Evolutionary conservation across 2,888 invertebrate genomes (phyloP).

Genomic region (Drosophila cognata): DNA sequence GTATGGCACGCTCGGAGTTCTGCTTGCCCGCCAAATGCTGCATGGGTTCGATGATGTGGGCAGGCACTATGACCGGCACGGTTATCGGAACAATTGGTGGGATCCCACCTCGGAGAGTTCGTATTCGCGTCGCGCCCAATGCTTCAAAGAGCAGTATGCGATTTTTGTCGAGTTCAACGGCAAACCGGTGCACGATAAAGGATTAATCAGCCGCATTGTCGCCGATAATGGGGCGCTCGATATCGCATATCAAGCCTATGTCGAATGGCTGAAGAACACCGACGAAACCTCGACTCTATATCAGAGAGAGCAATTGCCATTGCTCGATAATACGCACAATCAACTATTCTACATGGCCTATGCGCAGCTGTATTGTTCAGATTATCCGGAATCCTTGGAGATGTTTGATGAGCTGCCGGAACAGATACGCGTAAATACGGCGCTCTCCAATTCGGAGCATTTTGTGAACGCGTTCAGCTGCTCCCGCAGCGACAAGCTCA

Average conservation of each 20-base stretch:
- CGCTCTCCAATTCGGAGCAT: slow-evolving; percentile 77
- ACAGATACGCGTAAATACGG: slow-evolving; percentile 75
- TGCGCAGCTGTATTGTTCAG: slow-evolving; percentile 82
- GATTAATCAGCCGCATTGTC: slow-evolving; percentile 64
- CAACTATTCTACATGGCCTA: slow-evolving; percentile 82
- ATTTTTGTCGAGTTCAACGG: slow-evolving; percentile 68
- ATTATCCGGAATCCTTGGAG: slow-evolving; percentile 70
- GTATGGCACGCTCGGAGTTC: slow-evolving; percentile 78
- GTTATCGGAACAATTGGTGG: slow-evolving; percentile 81
- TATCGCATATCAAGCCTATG: slow-evolving; percentile 82
- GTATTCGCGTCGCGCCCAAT: slow-evolving; percentile 71
- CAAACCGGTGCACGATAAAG: slow-evolving; percentile 63
- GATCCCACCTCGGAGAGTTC: slow-evolving; percentile 67
- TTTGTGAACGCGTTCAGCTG: slow-evolving; percentile 77
- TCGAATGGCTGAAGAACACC: slow-evolving; percentile 78
- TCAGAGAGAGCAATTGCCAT: slow-evolving; percentile 72
- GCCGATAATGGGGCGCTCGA: slow-evolving; percentile 81
- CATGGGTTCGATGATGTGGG: slow-evolving; percentile 82
- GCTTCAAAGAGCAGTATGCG: slow-evolving; percentile 79
- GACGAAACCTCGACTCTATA: slow-evolving; percentile 61
- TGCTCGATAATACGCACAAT: slow-evolving; percentile 71
- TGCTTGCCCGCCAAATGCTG: slow-evolving; percentile 81
- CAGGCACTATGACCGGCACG: slow-evolving; percentile 76
- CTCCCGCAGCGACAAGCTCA: slow-evolving; percentile 69
- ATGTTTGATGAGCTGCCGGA: slow-evolving; percentile 75